Evolutionary conservation across 2,797 vertebrate species (phyloP).

Genomic region (Danio albolineatus): DNA sequence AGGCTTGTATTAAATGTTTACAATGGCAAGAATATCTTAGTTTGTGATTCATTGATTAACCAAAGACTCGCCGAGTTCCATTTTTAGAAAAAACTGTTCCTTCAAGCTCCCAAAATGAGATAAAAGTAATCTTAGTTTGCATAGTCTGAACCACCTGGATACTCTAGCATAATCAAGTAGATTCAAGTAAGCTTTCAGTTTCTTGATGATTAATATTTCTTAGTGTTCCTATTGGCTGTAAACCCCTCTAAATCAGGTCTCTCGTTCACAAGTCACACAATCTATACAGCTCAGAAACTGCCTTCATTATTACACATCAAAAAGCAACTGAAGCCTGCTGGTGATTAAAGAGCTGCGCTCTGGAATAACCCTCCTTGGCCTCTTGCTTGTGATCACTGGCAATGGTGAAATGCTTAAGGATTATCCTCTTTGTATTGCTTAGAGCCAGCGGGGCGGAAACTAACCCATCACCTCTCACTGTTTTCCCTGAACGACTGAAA

Average conservation of each 20-base stretch:
- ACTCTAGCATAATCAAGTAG: neutral
- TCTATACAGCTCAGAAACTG: conserved; percentile 2
- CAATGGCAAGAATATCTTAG: too few relatives aligned
- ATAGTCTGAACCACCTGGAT: conserved; percentile 1
- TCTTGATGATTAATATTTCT: neutral
- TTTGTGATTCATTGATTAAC: too few relatives aligned
- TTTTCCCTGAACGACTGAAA: conserved; percentile 33
- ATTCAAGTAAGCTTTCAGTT: neutral
- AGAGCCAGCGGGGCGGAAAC: conserved; percentile 36
- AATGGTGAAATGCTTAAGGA: conserved; percentile 51
- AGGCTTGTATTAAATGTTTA: too few relatives aligned
- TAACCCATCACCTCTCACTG: conserved; percentile 48
- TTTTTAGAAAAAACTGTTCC: neutral
- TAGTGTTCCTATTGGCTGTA: neutral
- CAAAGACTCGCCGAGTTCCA: neutral
- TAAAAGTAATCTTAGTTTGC: neutral
- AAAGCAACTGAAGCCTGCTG: neutral
- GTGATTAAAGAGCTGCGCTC: conserved; percentile 31
- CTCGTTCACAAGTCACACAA: conserved; percentile 5
- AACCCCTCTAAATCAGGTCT: conserved; percentile 10
- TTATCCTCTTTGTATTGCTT: conserved; percentile 37
- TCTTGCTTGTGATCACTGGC: conserved; percentile 32
- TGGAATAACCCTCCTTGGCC: conserved; percentile 42
- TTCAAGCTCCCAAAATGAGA: neutral
- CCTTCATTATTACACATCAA: conserved; percentile 25